These are phyloP conservation scores for Perodicticus potto DNA, from an alignment of 2,797 vertebrate genomes.

Conservation along the genomic window DNA sequence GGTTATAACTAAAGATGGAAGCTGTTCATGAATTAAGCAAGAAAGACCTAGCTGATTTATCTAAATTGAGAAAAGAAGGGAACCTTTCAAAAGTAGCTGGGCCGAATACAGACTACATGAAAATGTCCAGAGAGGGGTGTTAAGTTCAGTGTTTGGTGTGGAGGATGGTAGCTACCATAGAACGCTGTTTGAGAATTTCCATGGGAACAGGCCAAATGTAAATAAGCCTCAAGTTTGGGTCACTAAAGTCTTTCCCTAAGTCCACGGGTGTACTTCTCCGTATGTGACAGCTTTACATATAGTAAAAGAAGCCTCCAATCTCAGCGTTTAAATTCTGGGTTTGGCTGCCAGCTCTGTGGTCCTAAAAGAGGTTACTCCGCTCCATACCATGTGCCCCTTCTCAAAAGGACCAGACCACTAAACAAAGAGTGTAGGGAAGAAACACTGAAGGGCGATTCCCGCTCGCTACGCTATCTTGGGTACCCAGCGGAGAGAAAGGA, in stretches of 20 bases:
- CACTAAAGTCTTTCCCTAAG: not conserved
- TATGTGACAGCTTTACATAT: not conserved
- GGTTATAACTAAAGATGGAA: not conserved
- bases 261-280: not conserved
- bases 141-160: not conserved
- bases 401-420: not conserved
- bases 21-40: not conserved
- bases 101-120: not conserved
- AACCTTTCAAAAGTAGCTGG: not conserved
- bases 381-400: not conserved
- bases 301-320: not conserved
- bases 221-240: not conserved
- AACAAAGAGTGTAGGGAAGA: conserved; percentile 59
- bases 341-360: not conserved
- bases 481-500: not conserved
- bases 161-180: not conserved
- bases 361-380: not conserved
- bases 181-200: not conserved
- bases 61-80: not conserved
- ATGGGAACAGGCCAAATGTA: not conserved
- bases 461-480: not conserved
- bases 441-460: not conserved
- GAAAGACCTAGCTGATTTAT: not conserved
- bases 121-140: not conserved
- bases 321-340: not conserved